Evolutionary conservation across 1,140 invertebrate species (phyloP).

Genomic region (Psix sp.): DNA sequence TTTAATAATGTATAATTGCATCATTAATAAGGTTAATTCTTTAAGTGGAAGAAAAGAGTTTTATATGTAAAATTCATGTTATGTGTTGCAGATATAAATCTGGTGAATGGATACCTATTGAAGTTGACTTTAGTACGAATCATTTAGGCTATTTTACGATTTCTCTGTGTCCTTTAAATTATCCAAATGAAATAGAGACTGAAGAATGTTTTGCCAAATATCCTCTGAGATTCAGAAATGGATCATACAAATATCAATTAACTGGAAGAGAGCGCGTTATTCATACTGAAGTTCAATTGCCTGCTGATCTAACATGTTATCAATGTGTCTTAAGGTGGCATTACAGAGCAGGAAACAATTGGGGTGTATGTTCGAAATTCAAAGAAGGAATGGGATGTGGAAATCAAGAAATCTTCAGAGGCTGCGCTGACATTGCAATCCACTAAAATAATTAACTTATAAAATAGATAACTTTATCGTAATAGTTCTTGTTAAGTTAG

Average conservation of each 20-base stretch:
- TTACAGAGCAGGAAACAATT: constrained; percentile 80
- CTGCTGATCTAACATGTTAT: too few species aligned
- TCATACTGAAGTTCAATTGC: too few species aligned
- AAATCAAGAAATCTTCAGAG: constrained; percentile 82
- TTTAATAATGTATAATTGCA: too few species aligned
- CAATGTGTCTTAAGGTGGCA: too few species aligned
- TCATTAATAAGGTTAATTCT: too few species aligned
- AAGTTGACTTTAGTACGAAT: constrained; percentile 84
- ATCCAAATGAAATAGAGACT: constrained; percentile 74
- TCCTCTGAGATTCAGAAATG: constrained; percentile 78
- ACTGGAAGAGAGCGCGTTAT: too few species aligned
- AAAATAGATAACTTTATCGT: neutral
- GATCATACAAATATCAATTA: constrained; percentile 65
- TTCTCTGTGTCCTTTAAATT: constrained; percentile 77
- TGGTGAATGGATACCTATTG: constrained; percentile 71
- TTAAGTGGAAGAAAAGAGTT: too few species aligned
- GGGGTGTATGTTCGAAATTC: constrained; percentile 77
- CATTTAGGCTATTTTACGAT: constrained; percentile 83
- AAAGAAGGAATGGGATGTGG: constrained; percentile 78
- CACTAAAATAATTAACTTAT: constrained; percentile 26
- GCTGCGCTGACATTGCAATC: constrained; percentile 84
- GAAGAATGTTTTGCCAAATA: constrained; percentile 82
- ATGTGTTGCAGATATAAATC: constrained; percentile 51
- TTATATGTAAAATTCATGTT: too few species aligned
- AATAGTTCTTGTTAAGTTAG: too few species aligned